These are phyloP conservation scores for Brachionus sp. DNA, from an alignment of 1,140 invertebrate species.

Conservation along the genomic window DNA sequence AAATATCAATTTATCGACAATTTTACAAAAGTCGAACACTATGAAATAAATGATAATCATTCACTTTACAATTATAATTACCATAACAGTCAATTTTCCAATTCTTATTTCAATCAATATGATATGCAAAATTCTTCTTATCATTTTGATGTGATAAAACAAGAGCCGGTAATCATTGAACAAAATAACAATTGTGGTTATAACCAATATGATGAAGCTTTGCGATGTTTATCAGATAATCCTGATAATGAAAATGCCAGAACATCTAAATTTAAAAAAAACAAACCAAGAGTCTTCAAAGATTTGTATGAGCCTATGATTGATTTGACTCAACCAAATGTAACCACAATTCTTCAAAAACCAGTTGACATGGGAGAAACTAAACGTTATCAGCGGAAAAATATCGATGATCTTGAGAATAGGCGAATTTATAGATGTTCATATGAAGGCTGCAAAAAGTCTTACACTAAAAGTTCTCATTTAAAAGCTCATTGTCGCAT, in stretches of 20 bases:
- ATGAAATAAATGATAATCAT: background rate
- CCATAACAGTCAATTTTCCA: background rate
- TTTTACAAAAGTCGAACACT: background rate
- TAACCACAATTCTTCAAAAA: background rate
- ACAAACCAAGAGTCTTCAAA: background rate
- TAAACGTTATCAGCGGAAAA: background rate
- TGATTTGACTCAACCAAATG: conserved; percentile 33
- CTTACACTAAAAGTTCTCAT: conserved; percentile 71
- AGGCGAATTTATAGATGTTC: conserved; percentile 48
- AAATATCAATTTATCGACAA: background rate
- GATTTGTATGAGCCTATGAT: conserved; percentile 4
- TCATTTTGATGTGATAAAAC: background rate
- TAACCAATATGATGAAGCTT: background rate
- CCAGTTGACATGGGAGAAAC: conserved; percentile 34
- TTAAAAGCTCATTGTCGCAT: conserved; percentile 67
- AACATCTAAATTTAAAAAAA: background rate
- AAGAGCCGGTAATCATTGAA: background rate
- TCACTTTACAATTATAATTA: background rate
- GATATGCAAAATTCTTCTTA: background rate
- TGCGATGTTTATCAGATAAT: background rate
- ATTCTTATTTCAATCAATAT: background rate
- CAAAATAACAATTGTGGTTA: background rate
- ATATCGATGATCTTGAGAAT: conserved; percentile 16
- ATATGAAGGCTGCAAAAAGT: conserved; percentile 68
- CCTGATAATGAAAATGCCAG: background rate